Percentiles rank a stretch among this genome's conserved stretches.
phyloP scores from a whole-genome alignment of 2,888 invertebrate species.

The Noctua janthe region DNA sequence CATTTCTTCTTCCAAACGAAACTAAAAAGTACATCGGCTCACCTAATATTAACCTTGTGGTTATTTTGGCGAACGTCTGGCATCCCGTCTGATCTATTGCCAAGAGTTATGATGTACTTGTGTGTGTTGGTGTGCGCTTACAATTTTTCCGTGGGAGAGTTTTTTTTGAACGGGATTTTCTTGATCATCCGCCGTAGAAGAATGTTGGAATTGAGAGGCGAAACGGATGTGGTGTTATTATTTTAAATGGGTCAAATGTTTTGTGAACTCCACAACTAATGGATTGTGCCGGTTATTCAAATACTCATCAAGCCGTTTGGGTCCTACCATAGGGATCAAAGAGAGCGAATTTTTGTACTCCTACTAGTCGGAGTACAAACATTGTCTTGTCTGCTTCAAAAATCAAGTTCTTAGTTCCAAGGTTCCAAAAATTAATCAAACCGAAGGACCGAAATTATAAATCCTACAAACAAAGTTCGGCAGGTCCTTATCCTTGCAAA shows the following conservation, averaged over 20 bases:
- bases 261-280: background rate
- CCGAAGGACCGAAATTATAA: background rate
- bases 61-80: slow-evolving; percentile 64
- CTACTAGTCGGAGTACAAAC: too few species aligned
- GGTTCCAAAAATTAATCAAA: background rate
- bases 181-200: background rate
- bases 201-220: background rate
- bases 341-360: too few species aligned
- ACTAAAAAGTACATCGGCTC: slow-evolving; percentile 33
- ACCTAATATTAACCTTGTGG: slow-evolving; percentile 41
- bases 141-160: slow-evolving; percentile 13
- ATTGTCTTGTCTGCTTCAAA: too few species aligned
- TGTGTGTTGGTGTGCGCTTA: slow-evolving; percentile 10
- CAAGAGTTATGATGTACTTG: slow-evolving; percentile 58
- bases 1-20: slow-evolving; percentile 1
- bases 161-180: slow-evolving; percentile 29
- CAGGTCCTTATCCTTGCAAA: background rate
- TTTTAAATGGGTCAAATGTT: background rate
- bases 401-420: too few species aligned
- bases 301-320: background rate
- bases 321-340: too few species aligned
- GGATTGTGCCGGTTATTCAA: background rate
- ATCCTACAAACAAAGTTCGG: background rate
- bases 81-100: slow-evolving; percentile 68
- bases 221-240: slow-evolving; percentile 2